Evolutionary conservation across 2,797 vertebrate genomes (phyloP).

Genomic region (Percopsis omiscomaycus): DNA sequence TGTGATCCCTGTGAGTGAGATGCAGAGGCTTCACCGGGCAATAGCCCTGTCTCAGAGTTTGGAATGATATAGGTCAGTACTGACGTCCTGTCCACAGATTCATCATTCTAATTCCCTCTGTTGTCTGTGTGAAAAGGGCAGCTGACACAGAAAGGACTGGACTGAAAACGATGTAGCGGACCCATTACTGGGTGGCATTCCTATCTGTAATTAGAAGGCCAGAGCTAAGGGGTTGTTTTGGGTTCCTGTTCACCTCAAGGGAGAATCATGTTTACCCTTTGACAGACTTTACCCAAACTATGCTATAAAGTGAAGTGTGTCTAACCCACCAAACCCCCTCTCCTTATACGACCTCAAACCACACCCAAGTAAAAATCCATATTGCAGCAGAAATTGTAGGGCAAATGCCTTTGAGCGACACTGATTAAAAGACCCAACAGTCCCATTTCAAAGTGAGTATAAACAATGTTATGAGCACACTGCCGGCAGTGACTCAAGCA

Average conservation of each 20-base stretch:
- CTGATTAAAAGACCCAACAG: conserved; percentile 74
- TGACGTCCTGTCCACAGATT: conserved; percentile 17
- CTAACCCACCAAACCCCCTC: conserved; percentile 38
- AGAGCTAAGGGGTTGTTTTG: conserved; percentile 63
- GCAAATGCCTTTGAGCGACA: conserved; percentile 63
- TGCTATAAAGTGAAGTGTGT: conserved; percentile 44
- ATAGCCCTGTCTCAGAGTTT: conserved; percentile 19
- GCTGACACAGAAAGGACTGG: conserved; percentile 32
- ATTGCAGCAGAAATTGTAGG: conserved; percentile 71
- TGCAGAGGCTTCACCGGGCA: neutral
- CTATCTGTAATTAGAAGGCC: conserved; percentile 58
- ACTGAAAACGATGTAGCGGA: conserved; percentile 8
- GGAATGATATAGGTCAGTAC: conserved; percentile 34
- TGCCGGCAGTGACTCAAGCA: conserved; percentile 66
- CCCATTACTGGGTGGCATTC: conserved; percentile 36
- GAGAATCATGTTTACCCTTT: conserved; percentile 52
- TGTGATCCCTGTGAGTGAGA: neutral
- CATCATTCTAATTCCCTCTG: conserved; percentile 18
- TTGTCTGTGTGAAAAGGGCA: conserved; percentile 53
- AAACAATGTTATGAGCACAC: conserved; percentile 67
- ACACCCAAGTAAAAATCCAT: conserved; percentile 66
- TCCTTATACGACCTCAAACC: conserved; percentile 57
- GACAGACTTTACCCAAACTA: conserved; percentile 38
- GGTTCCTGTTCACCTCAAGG: conserved; percentile 51
- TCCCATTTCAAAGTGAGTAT: conserved; percentile 66